Evolutionary conservation across 1,140 invertebrate genomes (phyloP), one percentile per base, ranked within the genome.

Genomic region (Acromyrmex charruanus): DNA sequence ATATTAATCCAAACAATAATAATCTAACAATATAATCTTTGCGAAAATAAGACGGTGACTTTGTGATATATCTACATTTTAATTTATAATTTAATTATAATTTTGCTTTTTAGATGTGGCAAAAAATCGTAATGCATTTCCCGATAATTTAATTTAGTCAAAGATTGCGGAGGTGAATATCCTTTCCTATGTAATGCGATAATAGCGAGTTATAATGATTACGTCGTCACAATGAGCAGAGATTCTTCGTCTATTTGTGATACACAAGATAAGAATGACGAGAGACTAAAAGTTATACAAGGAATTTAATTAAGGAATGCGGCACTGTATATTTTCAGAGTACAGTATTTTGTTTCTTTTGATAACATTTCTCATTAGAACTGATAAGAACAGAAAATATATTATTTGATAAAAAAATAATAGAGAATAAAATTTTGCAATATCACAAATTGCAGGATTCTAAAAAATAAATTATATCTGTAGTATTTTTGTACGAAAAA

Each of bases 101-200:
- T 6, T 55, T 51, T 9, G 14, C 16, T 18, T 61, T 16, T 61
- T 16, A 2, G n/a, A n/a, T 28, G 12, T 31, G n/a, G 28, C 9
- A 21, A 71, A 82, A 69, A 66, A 72, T 87, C 21, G 2, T 77
- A 72, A 82, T 51, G 86, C 69, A 16, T 44, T 44, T 9, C 39
- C 39, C 2, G 39, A 44, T 44, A 44, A 44, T 44, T 44, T 51
- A 89, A 88, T 65, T 88, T 58, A 72, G 77, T 89, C 58, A 89
- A 89, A 71, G 31, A 66, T 49, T 18, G 9, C 18, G 12, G 9
- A 79, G 51, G 39, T 85, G 88, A 88, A 77, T 74, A 66, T 39
- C 18, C 44, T 69, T 77, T 77, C 16, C 65, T 44, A 77, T n/a
- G 44, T 18, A 35, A 66, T 16, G 35, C 6, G 25, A 61, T n/a